phyloP scores from a whole-genome alignment of 2,797 vertebrate species.

The Hypotaenidia philippensis region DNA sequence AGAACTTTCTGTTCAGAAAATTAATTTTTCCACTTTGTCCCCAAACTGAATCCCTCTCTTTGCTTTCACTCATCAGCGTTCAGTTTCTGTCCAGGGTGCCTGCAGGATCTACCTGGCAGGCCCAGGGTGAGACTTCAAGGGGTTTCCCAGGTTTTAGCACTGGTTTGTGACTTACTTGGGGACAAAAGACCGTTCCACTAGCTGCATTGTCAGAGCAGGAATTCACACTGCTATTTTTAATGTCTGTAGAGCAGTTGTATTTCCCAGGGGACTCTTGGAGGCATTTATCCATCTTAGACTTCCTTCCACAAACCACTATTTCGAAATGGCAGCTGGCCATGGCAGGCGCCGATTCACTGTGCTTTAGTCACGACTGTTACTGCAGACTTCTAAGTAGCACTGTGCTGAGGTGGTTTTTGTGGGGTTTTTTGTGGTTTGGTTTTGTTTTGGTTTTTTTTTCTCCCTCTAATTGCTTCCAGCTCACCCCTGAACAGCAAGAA shows the following conservation, averaged over 20 bases:
- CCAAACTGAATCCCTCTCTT: background rate
- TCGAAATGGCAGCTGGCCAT: background rate
- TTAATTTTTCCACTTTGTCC: background rate
- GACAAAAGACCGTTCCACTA: background rate
- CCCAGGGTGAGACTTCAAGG: background rate
- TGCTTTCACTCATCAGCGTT: constrained; percentile 1
- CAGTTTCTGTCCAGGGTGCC: background rate
- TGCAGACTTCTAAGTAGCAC: background rate
- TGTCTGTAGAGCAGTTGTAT: background rate
- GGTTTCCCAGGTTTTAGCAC: background rate
- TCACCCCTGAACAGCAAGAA: background rate
- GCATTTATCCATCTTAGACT: constrained; percentile 8
- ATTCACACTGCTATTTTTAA: background rate
- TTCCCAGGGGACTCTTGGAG: constrained; percentile 22
- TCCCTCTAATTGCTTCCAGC: constrained; percentile 11
- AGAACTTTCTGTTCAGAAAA: background rate
- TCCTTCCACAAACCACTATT: constrained; percentile 16
- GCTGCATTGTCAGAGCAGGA: background rate
- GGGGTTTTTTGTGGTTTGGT: accelerated
- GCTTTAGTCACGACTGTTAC: background rate
- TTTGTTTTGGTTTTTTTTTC: background rate
- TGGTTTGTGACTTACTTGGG: background rate
- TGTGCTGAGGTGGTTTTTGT: background rate
- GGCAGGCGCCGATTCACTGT: background rate
- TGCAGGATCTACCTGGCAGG: background rate